phyloP scores from a whole-genome alignment of 2,113 vertebrate species.

The Cepphus grylle region DNA sequence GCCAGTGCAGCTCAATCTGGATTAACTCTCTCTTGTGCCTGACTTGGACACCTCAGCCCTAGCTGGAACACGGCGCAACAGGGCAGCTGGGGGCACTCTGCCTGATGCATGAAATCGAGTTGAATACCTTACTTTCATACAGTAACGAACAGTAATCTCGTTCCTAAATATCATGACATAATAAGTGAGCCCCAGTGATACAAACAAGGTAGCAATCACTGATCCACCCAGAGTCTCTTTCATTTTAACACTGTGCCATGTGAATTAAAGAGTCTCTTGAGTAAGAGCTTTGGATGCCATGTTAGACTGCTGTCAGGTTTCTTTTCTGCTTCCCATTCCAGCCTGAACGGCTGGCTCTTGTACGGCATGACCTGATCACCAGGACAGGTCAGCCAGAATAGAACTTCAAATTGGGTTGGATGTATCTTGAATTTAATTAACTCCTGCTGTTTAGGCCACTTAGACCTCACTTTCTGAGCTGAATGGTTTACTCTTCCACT shows the following conservation, averaged over 20 bases:
- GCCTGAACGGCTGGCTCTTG: neutral
- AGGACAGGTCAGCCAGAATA: conserved; percentile 44
- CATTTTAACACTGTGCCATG: neutral
- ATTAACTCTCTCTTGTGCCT: neutral
- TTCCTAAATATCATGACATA: neutral
- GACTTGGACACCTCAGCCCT: neutral
- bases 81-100: neutral
- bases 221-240: neutral
- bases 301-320: neutral
- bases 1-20: neutral
- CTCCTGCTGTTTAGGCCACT: conserved; percentile 40
- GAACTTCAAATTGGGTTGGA: conserved; percentile 56
- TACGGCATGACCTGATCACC: conserved; percentile 11
- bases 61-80: fast-evolving
- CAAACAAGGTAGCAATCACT: neutral
- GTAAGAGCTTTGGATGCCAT: neutral
- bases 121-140: neutral
- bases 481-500: conserved; percentile 39
- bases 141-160: neutral
- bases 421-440: conserved; percentile 51
- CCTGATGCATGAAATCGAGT: neutral
- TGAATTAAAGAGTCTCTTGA: neutral
- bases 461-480: neutral
- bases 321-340: neutral
- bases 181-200: neutral